phyloP scores from a whole-genome alignment of 2,888 invertebrate genomes.

The Tachina grossa region DNA sequence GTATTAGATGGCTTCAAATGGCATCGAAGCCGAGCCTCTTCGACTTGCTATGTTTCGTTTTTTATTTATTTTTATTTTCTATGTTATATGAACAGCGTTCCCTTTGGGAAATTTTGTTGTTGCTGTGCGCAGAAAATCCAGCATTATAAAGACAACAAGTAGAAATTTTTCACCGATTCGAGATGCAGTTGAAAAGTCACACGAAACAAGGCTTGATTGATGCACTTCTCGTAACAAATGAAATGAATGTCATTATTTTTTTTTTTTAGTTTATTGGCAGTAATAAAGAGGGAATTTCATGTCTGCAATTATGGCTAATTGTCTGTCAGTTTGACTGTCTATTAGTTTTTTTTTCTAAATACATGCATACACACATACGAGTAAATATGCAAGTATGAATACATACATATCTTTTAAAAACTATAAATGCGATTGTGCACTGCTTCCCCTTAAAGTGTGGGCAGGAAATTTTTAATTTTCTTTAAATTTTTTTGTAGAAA shows the following conservation, averaged over 20 bases:
- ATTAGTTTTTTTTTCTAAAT: neutral
- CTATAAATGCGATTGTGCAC: neutral
- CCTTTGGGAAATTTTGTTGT: conserved; percentile 42
- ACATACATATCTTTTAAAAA: neutral
- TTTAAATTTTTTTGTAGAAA: conserved; percentile 13
- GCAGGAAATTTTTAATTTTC: conserved; percentile 12
- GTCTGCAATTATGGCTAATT: conserved; percentile 20
- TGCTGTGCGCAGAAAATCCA: conserved; percentile 37
- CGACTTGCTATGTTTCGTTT: conserved; percentile 7
- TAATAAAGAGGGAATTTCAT: conserved; percentile 28
- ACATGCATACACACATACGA: too few species aligned
- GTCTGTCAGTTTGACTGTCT: conserved; percentile 18
- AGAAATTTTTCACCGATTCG: conserved; percentile 23
- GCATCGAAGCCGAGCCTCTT: conserved; percentile 42
- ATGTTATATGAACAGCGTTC: conserved; percentile 28
- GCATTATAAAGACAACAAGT: conserved; percentile 39
- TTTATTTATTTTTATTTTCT: neutral
- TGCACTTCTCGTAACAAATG: conserved; percentile 3
- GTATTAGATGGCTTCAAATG: conserved; percentile 33
- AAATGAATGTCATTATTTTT: conserved; percentile 38
- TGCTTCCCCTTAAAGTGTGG: neutral
- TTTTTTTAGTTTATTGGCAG: conserved; percentile 60
- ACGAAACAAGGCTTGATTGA: conserved; percentile 1
- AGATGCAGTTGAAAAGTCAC: conserved; percentile 19
- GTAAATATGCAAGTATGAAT: too few species aligned